These are phyloP conservation scores for Odontocolon sp. DNA, from an alignment of 2,888 invertebrate genomes.

Conservation along the genomic window DNA sequence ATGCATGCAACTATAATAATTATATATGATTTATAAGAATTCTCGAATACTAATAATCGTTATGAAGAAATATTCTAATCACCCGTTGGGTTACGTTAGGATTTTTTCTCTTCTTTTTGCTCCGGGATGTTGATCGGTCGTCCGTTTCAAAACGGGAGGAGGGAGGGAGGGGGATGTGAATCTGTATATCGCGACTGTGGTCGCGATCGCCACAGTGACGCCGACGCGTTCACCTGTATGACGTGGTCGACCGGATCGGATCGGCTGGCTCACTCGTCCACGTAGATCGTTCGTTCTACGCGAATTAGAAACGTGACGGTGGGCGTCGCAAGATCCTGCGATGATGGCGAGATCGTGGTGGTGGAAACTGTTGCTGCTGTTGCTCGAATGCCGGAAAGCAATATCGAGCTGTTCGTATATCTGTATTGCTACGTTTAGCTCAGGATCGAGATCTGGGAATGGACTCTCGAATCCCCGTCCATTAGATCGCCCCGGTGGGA, in stretches of 20 bases:
- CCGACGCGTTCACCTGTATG: constrained; percentile 78
- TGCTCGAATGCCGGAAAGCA: constrained; percentile 28
- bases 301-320: constrained; percentile 73
- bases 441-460: constrained; percentile 3
- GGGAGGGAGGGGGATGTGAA: constrained; percentile 11
- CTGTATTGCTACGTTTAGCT: constrained; percentile 23
- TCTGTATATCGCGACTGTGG: constrained; percentile 28
- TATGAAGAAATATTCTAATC: constrained; percentile 19
- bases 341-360: constrained; percentile 29
- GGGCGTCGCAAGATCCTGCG: constrained; percentile 65
- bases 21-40: too few relatives aligned
- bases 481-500: constrained; percentile 24
- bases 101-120: constrained; percentile 23
- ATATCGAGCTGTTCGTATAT: neutral
- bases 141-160: constrained; percentile 30
- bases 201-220: constrained; percentile 57
- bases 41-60: neutral
- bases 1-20: too few relatives aligned
- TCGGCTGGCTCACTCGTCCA: constrained; percentile 57
- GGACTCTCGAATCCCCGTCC: constrained; percentile 44
- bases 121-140: constrained; percentile 28
- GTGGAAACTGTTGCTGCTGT: constrained; percentile 39
- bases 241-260: constrained; percentile 75
- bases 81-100: constrained; percentile 30
- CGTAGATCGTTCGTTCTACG: constrained; percentile 57